Base-by-base conservation (phyloP, 2,113 vertebrate genomes). In the Sylvilagus bachmani region DNA sequence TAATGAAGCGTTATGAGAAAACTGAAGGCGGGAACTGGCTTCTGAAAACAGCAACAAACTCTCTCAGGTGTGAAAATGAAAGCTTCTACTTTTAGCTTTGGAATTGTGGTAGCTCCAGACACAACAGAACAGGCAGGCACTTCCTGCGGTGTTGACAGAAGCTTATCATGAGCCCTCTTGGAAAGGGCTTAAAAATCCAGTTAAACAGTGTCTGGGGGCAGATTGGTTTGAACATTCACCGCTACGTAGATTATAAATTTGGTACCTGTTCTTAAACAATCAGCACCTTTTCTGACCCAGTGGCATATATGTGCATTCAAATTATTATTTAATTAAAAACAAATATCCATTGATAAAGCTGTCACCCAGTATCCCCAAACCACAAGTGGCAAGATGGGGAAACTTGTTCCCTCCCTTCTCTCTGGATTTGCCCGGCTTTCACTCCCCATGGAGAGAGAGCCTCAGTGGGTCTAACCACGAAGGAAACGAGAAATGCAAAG, bases 31-130 rank as follows among this genome's bases (percentile, higher is more conserved):
- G 90, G 58, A 88, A 62, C 27, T 33, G 73, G 67, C 58, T 78
- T 94, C 51, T 70, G 64, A 69, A 92, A 93, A 92, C 78, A 79
- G 84, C 58, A 21, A 90, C 77, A 84, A 93, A 88, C 49, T 81
- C 86, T 92, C 51, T 93, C 79, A 92, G 53, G 73, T 93, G 33
- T 95, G 93, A 95, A 88, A 92, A 91, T 89, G 22, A 87, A 86
- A 64, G 69, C 62, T 88, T 81, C 73, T 51, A 11, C 61, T 82
- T 33, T 77, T 6, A 64, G 73, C 84, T 58, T 69, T n/a, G 22
- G 29, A 55, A 67, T 19, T 36, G 33, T 29, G 36, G 44, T 21
- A 58, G 80, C 6, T n/a, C 3, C 6, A 2, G 16, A 58, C 4
- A 62, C 3, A 27, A 22, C 27, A 33, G 66, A 36, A 19, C 55